Percentiles rank a stretch among this genome's conserved stretches.
phyloP scores from a whole-genome alignment of 2,888 invertebrate genomes.

The Ommatoiulus sabulosus region DNA sequence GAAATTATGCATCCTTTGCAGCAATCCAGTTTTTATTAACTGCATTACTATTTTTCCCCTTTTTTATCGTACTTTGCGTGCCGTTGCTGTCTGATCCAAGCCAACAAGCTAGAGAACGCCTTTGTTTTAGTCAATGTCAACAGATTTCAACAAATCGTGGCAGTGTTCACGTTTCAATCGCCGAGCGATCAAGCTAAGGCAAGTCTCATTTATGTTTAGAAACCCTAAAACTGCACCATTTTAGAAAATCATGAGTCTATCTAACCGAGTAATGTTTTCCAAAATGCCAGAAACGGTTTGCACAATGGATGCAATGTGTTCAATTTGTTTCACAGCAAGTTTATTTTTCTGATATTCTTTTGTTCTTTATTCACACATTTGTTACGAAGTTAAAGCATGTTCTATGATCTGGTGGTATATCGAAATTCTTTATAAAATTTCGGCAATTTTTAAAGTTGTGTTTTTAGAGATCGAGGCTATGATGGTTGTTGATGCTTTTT shows the following conservation, averaged over 20 bases:
- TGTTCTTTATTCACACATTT: no score
- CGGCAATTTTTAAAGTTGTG: no score
- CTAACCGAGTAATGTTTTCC: not conserved
- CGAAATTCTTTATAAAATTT: no score
- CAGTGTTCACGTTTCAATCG: slow-evolving; percentile 69
- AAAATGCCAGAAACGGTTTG: not conserved
- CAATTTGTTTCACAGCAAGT: no score
- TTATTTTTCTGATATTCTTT: no score
- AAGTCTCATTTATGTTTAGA: slow-evolving; percentile 55
- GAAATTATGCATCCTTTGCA: no score
- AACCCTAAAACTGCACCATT: no score
- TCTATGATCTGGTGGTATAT: no score
- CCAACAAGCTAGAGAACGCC: slow-evolving; percentile 67
- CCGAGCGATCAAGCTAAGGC: slow-evolving; percentile 68
- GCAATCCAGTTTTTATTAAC: not conserved
- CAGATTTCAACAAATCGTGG: slow-evolving; percentile 69
- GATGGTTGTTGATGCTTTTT: no score
- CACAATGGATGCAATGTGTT: not conserved
- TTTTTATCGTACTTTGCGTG: not conserved
- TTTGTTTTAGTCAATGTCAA: slow-evolving; percentile 69
- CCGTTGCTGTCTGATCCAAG: slow-evolving; percentile 56
- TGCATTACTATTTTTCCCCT: not conserved
- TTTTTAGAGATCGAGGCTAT: no score
- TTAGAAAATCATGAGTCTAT: no score
- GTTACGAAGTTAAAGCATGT: no score